Base-by-base conservation (phyloP, 2,888 invertebrate species). In the Micoletzkya japonica region DNA sequence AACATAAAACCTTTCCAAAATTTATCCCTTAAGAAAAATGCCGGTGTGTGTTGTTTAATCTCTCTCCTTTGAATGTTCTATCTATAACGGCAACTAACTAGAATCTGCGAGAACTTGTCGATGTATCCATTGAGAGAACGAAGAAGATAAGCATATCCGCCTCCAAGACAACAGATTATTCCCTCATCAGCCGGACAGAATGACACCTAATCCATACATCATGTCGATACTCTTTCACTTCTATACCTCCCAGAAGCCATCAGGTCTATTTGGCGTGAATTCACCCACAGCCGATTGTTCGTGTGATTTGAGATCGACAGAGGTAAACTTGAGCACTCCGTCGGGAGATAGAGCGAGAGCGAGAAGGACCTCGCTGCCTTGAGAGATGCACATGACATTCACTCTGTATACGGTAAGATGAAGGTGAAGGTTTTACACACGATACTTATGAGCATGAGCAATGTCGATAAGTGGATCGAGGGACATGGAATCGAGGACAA, bases 131-230 rank as follows among this genome's bases (percentile, higher is more conserved):
- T 73, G 20, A 72, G 74, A 0, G 73, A 72, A 32, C 82, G 69
- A 1, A 81, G 58, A 10, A 82, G 66, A 49, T 79, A 78, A 2
- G 77, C 79, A 3, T 50, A 57, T 2, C 71, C 72, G 7, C 74
- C 77, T 2, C 78, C 76, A 20, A 79, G 70, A 34, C 72, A 70
- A 59, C 81, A 81, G 6, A 82, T 60, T 28, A 82, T 77, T 1
- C 77, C 77, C 74, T 82, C 82, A 54, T 82, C 82, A 0, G 81
- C 81, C 0, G 82, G 82, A 50, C 82, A 82, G 37, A 82, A 77
- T 2, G 80, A 77, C 7, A 79, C 66, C 72, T 81, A 56, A 32
- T 70, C 24, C 54, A 24, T 26, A 54, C 7, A 10, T 10, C 7
- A n/a, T 14, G 26, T 10, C 54, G 26, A 54, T 54, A 17, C 7